Evolutionary conservation across 2,888 invertebrate genomes (phyloP).

Genomic region (Laothoe populi): DNA sequence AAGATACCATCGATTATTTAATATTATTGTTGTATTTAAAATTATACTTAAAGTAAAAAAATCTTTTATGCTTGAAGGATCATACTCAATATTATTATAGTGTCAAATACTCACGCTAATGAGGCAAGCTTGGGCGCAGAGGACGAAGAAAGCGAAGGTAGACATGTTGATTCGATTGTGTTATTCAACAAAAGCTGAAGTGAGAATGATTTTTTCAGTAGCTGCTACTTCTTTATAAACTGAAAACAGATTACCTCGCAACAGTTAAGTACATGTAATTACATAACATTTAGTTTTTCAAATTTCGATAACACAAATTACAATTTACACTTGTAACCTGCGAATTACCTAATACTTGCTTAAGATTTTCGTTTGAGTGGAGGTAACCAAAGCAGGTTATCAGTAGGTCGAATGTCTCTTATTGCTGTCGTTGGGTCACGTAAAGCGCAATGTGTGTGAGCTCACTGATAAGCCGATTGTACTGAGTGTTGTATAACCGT

Average conservation of each 20-base stretch:
- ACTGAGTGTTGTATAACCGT: too few relatives aligned
- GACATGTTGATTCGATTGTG: slow-evolving; percentile 37
- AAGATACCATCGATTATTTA: neutral
- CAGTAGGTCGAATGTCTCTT: too few relatives aligned
- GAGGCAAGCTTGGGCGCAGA: slow-evolving; percentile 43
- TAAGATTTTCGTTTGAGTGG: neutral
- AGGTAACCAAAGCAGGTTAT: too few relatives aligned
- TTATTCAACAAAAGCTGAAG: neutral
- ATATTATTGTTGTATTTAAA: too few relatives aligned
- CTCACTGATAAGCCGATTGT: too few relatives aligned
- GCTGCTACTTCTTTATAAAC: neutral
- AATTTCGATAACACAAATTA: neutral
- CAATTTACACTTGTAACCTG: neutral
- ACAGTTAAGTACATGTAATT: neutral
- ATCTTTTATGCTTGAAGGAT: too few relatives aligned
- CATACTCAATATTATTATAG: too few relatives aligned
- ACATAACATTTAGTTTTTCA: neutral
- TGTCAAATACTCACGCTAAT: slow-evolving; percentile 36
- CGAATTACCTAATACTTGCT: neutral
- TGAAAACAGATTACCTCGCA: neutral
- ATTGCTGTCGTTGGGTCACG: too few relatives aligned
- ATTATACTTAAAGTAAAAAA: too few relatives aligned
- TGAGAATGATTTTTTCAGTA: neutral
- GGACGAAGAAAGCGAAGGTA: slow-evolving; percentile 35
- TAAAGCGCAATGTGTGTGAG: too few relatives aligned